Evolutionary conservation across 64 coral and sea anemone species (phyloP).

Genomic region (Stichodactyla helianthus): DNA sequence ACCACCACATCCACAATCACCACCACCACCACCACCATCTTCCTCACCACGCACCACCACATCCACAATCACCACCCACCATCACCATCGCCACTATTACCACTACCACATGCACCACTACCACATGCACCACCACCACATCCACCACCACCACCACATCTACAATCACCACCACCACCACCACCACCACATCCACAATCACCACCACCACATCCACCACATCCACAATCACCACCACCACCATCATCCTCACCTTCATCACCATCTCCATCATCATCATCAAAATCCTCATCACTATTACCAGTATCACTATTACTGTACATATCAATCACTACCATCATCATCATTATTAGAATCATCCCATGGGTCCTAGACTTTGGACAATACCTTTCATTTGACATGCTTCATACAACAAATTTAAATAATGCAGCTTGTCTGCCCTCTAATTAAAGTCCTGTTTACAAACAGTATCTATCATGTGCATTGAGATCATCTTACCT

Average conservation of each 20-base stretch:
- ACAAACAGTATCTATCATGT: too few species aligned
- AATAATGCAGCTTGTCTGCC: too few species aligned
- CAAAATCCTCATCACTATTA: background rate
- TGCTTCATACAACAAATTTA: too few species aligned
- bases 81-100: background rate
- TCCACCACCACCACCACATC: background rate
- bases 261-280: background rate
- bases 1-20: background rate
- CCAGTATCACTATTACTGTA: too few species aligned
- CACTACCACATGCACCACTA: background rate
- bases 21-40: background rate
- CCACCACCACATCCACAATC: background rate
- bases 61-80: background rate
- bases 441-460: background rate
- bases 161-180: background rate
- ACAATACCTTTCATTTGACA: too few species aligned
- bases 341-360: background rate
- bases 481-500: slow-evolving; percentile 32
- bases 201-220: background rate
- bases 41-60: background rate
- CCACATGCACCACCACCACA: background rate
- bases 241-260: background rate
- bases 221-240: background rate
- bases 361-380: too few species aligned
- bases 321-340: background rate